These are phyloP conservation scores for Pristionchus mayeri DNA, from an alignment of 2,888 invertebrate species.

Conservation along the genomic window DNA sequence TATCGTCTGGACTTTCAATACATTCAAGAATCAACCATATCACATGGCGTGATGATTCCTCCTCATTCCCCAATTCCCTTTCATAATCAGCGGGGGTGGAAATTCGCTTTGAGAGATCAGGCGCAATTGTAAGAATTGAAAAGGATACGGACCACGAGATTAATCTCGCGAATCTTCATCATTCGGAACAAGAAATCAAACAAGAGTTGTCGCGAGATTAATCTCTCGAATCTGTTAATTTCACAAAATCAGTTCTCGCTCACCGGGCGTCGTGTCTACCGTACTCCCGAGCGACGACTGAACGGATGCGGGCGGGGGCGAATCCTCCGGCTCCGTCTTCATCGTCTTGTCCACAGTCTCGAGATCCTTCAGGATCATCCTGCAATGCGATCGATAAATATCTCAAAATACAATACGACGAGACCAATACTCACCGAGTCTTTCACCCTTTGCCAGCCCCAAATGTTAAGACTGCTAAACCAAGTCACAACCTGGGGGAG, in stretches of 20 bases:
- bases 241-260: slow-evolving; percentile 17
- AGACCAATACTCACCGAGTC: background rate
- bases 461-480: too few species aligned
- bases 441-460: too few species aligned
- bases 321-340: slow-evolving; percentile 68
- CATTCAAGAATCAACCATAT: background rate
- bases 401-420: background rate
- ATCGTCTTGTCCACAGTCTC: slow-evolving; percentile 74
- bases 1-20: background rate
- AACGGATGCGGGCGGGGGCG: slow-evolving; percentile 60
- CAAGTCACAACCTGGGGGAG: too few species aligned
- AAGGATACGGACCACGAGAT: too few species aligned
- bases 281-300: slow-evolving; percentile 32
- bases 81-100: too few species aligned
- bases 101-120: too few species aligned
- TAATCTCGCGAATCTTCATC: too few species aligned
- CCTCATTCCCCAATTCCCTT: background rate
- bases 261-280: slow-evolving; percentile 36
- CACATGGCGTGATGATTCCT: background rate
- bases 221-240: too few species aligned
- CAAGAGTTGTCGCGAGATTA: background rate
- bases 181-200: too few species aligned
- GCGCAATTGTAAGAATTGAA: too few species aligned
- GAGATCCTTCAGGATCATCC: slow-evolving; percentile 75
- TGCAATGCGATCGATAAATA: slow-evolving; percentile 55